phyloP scores from a whole-genome alignment of 1,140 invertebrate species.

The Hestina assimilis region DNA sequence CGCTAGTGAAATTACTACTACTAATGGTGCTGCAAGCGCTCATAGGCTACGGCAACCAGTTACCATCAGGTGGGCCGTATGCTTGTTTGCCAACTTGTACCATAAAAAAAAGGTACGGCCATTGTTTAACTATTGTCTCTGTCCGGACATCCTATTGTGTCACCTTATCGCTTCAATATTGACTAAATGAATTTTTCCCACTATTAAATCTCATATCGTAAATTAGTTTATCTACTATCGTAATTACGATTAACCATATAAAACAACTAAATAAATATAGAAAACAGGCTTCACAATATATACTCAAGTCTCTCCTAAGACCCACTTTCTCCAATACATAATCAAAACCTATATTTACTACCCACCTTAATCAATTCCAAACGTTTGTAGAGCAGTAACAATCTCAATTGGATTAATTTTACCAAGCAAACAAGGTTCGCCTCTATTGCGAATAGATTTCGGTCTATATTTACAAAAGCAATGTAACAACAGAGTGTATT shows the following conservation, averaged over 20 bases:
- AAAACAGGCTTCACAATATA: not conserved
- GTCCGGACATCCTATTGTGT: no score
- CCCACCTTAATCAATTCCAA: slow-evolving; percentile 23
- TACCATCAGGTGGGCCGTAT: no score
- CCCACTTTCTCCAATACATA: slow-evolving; percentile 17
- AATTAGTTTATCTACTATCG: no score
- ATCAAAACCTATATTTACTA: slow-evolving; percentile 27
- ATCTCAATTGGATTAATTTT: slow-evolving; percentile 15
- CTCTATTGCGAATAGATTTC: not conserved
- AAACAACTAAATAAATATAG: not conserved
- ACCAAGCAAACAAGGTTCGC: not conserved
- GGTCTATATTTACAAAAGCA: slow-evolving; percentile 1
- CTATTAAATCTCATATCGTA: no score
- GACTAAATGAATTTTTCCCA: no score
- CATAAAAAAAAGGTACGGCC: no score
- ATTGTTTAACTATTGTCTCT: no score
- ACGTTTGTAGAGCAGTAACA: slow-evolving; percentile 17
- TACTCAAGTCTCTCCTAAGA: not conserved
- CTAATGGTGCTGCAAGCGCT: no score
- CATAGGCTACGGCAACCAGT: no score
- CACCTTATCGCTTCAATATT: no score
- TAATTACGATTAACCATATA: not conserved
- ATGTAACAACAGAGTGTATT: slow-evolving; percentile 4
- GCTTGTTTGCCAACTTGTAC: no score
- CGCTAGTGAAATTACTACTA: no score